Evolutionary conservation across 2,797 vertebrate genomes (phyloP), one percentile per base, ranked within the genome.

Genomic region (Sorex maritimensis): DNA sequence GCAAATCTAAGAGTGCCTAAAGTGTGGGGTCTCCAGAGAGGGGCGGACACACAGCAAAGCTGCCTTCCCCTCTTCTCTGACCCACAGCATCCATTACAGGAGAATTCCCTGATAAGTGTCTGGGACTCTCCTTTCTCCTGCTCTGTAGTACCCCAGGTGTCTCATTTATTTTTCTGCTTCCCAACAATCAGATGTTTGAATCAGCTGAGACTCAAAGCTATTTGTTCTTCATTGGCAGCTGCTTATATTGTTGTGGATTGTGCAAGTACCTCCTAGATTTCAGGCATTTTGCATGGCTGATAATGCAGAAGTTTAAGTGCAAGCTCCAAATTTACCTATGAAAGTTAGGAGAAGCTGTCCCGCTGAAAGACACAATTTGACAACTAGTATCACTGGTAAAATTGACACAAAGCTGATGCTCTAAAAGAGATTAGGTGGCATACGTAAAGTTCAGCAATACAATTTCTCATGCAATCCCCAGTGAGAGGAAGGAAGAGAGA

Each of bases 391-490:
- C 14, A 52, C 77, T 28, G 9, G 71, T 26, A 28, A 82, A 79
- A 71, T 1, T 44, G 49, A 92, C 75, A 38, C 10, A 55, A 90
- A 93, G 5, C 58, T 79, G 55, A 14, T 74, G 65, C 88, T 2
- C 72, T 81, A 68, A 41, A 90, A 63, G 79, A 77, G 38, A 85
- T n/a, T 55, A 69, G 68, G 2, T 2, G 38, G 3, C 3, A 13
- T 24, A 11, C 41, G 38, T 34, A 61, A 21, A 74, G 49, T 89
- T n/a, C 12, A 82, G 72, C 34, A 72, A 69, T 5, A 24, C 26
- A 78, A 58, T 68, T 90, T 81, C 38, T 92, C 34, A 55, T 75
- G 58, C 49, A 58, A 17, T 49, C 86, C 71, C 44, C 67, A 78
- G 44, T 30, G 30, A 73, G 12, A 68, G 68, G 34, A 87, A 87